Conservation (phyloP, 1,140 invertebrate species). For the Sminthurinus signatus region DNA sequence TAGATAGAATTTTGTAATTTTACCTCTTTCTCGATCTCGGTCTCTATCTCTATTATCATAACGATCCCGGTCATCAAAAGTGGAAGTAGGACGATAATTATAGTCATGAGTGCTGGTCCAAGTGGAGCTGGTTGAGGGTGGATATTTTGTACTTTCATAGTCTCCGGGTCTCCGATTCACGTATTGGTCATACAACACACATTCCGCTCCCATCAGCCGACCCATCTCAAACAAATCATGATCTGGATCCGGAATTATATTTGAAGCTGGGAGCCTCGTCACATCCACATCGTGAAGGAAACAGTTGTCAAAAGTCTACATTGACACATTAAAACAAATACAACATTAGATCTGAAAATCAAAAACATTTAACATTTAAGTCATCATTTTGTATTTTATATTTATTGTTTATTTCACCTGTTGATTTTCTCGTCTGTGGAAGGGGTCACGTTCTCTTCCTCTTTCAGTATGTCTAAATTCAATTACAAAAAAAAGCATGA, state of each 20-base stretch:
- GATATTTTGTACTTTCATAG: neutral
- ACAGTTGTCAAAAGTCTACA: conserved; percentile 18
- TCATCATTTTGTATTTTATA: too few relatives aligned
- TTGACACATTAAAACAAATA: too few relatives aligned
- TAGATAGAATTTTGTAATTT: too few relatives aligned
- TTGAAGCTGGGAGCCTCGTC: conserved; percentile 23
- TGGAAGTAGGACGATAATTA: neutral
- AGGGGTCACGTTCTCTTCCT: conserved; percentile 29
- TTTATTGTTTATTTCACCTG: too few relatives aligned
- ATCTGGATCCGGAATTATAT: conserved; percentile 31
- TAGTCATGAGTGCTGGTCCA: neutral
- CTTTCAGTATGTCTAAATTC: conserved; percentile 33
- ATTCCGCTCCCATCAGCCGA: conserved; percentile 33
- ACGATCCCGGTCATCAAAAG: neutral
- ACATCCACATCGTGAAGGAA: conserved; percentile 35
- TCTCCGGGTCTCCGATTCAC: conserved; percentile 23
- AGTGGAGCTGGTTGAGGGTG: neutral
- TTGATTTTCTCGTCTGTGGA: conserved; percentile 20
- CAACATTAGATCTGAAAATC: too few relatives aligned
- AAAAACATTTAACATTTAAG: too few relatives aligned
- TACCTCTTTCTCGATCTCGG: conserved; percentile 4
- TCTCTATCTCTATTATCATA: neutral
- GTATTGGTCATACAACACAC: conserved; percentile 35
- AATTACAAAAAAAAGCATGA: too few relatives aligned
- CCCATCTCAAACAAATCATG: conserved; percentile 40